phyloP scores from a whole-genome alignment of 2,113 vertebrate genomes.

The Pleuronectes platessa region DNA sequence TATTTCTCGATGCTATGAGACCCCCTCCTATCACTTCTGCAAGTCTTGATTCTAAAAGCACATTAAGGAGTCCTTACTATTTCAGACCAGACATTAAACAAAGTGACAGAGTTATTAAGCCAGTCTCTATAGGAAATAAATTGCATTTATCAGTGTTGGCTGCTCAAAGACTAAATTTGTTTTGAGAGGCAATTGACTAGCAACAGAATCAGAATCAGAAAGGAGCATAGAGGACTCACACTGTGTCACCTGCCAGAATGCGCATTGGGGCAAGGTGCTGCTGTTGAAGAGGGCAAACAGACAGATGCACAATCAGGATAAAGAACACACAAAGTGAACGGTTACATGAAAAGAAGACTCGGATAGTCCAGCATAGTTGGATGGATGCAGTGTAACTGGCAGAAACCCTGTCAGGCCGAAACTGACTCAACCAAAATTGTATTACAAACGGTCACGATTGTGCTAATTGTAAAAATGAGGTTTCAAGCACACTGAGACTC shows the following conservation, averaged over 20 bases:
- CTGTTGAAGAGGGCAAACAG: conserved; percentile 6
- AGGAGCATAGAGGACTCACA: neutral
- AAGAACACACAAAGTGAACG: conserved; percentile 7
- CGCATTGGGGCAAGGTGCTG: conserved; percentile 22
- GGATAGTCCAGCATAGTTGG: neutral
- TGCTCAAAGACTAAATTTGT: conserved; percentile 24
- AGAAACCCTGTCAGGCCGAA: neutral
- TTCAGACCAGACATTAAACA: conserved; percentile 46
- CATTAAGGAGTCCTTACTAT: conserved; percentile 54
- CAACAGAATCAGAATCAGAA: neutral
- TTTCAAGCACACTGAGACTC: conserved; percentile 5
- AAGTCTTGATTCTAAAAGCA: conserved; percentile 55
- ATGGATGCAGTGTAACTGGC: neutral
- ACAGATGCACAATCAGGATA: conserved; percentile 1
- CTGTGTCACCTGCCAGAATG: conserved; percentile 28
- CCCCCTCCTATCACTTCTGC: conserved; percentile 35
- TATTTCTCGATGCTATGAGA: conserved; percentile 22
- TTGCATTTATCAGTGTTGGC: conserved; percentile 53
- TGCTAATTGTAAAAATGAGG: neutral
- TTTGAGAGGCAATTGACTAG: conserved; percentile 12
- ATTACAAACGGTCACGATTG: conserved; percentile 10
- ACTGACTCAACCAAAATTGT: conserved; percentile 1
- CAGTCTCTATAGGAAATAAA: conserved; percentile 49
- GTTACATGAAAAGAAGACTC: neutral
- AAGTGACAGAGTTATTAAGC: conserved; percentile 51